Evolutionary conservation across 2,113 vertebrate species (phyloP).

Genomic region (Microcebus lehilahytsara): DNA sequence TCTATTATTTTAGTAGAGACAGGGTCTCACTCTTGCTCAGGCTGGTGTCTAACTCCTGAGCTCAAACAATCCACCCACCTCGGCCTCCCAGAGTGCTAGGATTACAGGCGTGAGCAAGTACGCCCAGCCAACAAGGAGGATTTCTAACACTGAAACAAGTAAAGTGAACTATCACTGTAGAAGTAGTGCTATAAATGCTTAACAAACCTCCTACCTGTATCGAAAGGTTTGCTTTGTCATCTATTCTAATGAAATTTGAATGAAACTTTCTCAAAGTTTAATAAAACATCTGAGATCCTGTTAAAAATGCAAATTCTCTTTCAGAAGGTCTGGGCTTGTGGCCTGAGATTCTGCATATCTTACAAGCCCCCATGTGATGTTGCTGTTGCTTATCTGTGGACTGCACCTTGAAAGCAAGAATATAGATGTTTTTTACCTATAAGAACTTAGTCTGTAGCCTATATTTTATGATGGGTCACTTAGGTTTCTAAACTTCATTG

Average conservation of each 20-base stretch:
- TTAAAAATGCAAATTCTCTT: constrained; percentile 2
- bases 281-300: neutral
- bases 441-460: neutral
- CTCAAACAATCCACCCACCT: no score
- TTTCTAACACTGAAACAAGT: neutral
- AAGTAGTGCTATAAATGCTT: neutral
- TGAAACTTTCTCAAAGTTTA: neutral
- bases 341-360: neutral
- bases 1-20: no score
- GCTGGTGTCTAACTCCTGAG: no score
- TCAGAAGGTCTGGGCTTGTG: neutral
- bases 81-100: no score
- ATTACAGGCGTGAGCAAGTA: no score
- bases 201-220: neutral
- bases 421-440: neutral
- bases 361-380: neutral
- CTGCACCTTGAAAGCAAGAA: neutral
- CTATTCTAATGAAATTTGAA: neutral
- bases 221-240: neutral
- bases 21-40: no score
- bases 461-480: neutral
- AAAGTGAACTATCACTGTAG: neutral
- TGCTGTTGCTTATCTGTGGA: neutral
- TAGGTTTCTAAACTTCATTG: neutral
- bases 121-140: neutral